Conservation (phyloP, 1,140 invertebrate genomes). For the Bombus confusus region DNA sequence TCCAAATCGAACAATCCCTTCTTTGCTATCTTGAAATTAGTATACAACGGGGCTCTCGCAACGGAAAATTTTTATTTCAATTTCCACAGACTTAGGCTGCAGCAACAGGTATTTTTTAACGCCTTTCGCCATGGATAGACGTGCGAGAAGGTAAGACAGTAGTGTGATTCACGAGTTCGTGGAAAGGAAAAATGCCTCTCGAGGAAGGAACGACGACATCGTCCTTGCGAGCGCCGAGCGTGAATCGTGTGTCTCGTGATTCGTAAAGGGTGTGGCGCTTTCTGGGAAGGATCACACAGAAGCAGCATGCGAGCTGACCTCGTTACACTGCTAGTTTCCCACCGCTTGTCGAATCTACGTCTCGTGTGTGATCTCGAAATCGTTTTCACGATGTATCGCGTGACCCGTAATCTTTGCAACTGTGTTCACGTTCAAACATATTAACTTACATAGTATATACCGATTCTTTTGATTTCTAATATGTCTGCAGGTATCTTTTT, state of each 20-base stretch:
- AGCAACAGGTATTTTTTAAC: not conserved
- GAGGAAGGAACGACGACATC: constrained; percentile 4
- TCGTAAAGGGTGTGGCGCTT: constrained; percentile 70
- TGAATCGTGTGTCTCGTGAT: constrained; percentile 30
- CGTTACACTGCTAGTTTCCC: constrained; percentile 52
- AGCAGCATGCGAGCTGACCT: constrained; percentile 54
- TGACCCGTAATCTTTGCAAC: too few species aligned
- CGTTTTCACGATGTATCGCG: constrained; percentile 10
- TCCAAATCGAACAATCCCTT: not conserved
- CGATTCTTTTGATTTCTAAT: too few species aligned
- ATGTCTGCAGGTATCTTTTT: too few species aligned
- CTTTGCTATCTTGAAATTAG: not conserved
- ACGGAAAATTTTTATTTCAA: not conserved
- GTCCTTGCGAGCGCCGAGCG: constrained; percentile 55
- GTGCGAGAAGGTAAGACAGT: constrained; percentile 21
- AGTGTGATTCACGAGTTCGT: constrained; percentile 5
- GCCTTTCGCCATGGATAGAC: constrained; percentile 9
- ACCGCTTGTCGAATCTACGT: constrained; percentile 11
- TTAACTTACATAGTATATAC: not conserved
- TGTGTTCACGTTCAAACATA: not conserved
- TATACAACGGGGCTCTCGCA: too few species aligned
- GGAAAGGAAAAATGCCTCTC: not conserved
- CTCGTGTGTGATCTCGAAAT: constrained; percentile 28
- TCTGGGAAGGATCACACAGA: constrained; percentile 69
- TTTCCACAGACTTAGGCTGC: too few species aligned